Evolutionary conservation across 2,113 vertebrate genomes (phyloP), one percentile per base, ranked within the genome.

Genomic region (Blennius ocellaris): DNA sequence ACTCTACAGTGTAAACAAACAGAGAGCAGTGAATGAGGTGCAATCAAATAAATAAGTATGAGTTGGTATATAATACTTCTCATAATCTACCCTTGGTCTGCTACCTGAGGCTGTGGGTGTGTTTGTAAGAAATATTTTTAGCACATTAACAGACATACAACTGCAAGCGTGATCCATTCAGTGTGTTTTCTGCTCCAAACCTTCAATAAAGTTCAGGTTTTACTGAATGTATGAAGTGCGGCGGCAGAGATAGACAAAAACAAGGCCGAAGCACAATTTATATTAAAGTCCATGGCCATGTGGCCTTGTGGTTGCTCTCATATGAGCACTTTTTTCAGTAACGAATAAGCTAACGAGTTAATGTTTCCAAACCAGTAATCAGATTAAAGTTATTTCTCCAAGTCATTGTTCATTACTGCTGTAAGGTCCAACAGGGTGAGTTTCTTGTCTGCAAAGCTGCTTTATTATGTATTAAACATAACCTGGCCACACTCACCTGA

Each of bases 121-220:
- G 71, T 71, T 62, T 51, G 50, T 38, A 45, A 62, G 37, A 55
- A 10, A 30, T 37, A 49, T 49, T 7, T 43, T 38, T 49, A n/a
- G 12, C 36, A 58, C 60, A 65, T 64, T 53, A 47, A 60, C 55
- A 37, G 72, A 51, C 50, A 51, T 60, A 45, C 45, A 50, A 8
- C 55, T 10, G 7, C 43, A 12, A 40, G 51, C 53, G 7, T 45
- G 17, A 70, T 49, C 15, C 40, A 5, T 50, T 12, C 48, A 30
- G 21, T 30, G 21, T 4, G 21, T 30, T 30, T 30, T 11, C 48
- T 36, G 48, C 6, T 12, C 11, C 36, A 48, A 57, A 77, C 47
- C 68, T 73, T 53, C 57, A 43, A 41, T 36, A 10, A 11, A 51
- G 51, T 54, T 69, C 47, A 49, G 48, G 16, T 49, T 8, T 30